Evolutionary conservation across 2,797 vertebrate genomes (phyloP).

Genomic region (Pachyuromys duprasi): DNA sequence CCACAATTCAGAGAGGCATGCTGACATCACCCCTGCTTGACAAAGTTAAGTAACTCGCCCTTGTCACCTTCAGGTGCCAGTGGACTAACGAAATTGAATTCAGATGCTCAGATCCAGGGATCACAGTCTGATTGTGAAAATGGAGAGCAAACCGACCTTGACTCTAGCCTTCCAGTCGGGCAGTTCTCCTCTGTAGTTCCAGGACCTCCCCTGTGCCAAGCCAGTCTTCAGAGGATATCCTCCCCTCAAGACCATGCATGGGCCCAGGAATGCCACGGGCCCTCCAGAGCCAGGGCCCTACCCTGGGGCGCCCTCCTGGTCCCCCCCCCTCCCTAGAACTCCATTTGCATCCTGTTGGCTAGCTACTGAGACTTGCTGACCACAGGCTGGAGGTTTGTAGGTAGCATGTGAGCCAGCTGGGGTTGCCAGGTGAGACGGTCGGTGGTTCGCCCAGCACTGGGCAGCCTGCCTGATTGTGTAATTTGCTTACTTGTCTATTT

Average conservation of each 20-base stretch:
- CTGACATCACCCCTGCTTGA: accelerated
- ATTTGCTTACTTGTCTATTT: background rate
- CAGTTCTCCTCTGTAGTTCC: background rate
- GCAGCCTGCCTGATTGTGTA: background rate
- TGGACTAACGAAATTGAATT: background rate
- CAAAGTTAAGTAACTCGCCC: background rate
- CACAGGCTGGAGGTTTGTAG: background rate
- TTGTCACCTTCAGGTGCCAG: background rate
- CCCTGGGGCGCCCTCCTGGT: background rate
- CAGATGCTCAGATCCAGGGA: background rate
- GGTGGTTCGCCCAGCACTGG: background rate
- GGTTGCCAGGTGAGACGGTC: background rate
- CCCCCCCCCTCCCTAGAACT: background rate
- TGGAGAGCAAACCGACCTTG: background rate
- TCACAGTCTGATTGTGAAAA: accelerated
- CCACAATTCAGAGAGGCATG: accelerated
- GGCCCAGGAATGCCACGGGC: background rate
- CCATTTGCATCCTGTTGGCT: background rate
- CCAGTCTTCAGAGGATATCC: background rate
- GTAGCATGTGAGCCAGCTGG: background rate
- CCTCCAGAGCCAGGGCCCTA: background rate
- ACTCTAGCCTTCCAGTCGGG: background rate
- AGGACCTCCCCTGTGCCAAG: background rate
- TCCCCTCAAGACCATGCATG: background rate
- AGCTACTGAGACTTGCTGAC: background rate